These are phyloP conservation scores for Euleptes europaea DNA, from an alignment of 2,113 vertebrate genomes.

Conservation along the genomic window DNA sequence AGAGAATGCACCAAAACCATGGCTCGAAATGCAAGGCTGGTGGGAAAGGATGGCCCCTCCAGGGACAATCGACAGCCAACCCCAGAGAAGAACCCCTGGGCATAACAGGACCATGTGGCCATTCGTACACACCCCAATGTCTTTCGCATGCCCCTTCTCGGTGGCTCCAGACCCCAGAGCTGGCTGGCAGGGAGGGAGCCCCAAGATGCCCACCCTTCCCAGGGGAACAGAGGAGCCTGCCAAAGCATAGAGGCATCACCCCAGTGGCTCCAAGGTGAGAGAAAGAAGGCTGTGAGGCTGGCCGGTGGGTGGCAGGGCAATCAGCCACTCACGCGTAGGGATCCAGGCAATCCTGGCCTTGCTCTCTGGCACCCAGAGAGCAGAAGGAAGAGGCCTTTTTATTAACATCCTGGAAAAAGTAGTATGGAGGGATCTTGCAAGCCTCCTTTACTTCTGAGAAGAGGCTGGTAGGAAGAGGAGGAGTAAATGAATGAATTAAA, in stretches of 20 bases:
- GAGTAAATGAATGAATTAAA: neutral
- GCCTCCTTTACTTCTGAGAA: neutral
- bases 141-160: neutral
- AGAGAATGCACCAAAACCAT: neutral
- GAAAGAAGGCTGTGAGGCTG: too few species aligned
- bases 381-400: neutral
- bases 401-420: neutral
- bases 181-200: neutral
- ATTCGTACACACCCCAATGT: too few species aligned
- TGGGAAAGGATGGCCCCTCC: neutral
- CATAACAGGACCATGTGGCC: neutral
- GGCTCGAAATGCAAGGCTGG: neutral
- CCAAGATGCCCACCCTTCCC: neutral
- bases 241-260: too few species aligned
- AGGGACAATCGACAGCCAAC: too few species aligned
- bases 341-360: neutral
- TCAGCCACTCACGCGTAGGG: fast-evolving
- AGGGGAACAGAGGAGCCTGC: neutral
- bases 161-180: neutral
- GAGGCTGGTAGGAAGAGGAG: neutral
- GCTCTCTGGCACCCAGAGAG: neutral
- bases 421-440: neutral
- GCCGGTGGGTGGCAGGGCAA: neutral
- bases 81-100: neutral
- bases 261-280: neutral